Conservation (phyloP, 2,888 invertebrate species). For the Eupelmus urozonus region DNA sequence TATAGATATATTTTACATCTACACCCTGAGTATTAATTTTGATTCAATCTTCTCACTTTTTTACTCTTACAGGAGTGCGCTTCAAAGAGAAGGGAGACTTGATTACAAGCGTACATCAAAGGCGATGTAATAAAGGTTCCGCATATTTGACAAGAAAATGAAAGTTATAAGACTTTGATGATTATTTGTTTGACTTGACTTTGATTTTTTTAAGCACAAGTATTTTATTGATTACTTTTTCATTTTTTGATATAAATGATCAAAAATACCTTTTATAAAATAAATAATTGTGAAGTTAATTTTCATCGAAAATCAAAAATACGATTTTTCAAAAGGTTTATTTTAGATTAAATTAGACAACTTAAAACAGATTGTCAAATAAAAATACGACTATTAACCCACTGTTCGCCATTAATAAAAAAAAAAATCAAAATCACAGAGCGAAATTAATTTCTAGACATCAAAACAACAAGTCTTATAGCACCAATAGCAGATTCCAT, state of each 20-base stretch:
- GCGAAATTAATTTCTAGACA: too few relatives aligned
- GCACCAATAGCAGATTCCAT: constrained; percentile 35
- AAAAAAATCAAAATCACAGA: too few relatives aligned
- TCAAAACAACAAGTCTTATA: background rate
- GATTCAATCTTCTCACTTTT: background rate
- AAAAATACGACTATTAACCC: too few relatives aligned
- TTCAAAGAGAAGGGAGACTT: constrained; percentile 2
- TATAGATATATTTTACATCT: too few relatives aligned
- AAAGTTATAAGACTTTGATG: constrained; percentile 7
- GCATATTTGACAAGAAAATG: background rate
- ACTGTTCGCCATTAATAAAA: too few relatives aligned
- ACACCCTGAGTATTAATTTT: constrained; percentile 1
- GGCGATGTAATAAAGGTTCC: constrained; percentile 13
- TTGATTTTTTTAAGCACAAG: background rate
- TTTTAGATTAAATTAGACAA: too few relatives aligned
- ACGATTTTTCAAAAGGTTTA: too few relatives aligned
- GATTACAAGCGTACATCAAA: constrained; percentile 28
- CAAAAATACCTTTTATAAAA: too few relatives aligned
- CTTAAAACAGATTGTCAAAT: too few relatives aligned
- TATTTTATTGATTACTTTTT: background rate
- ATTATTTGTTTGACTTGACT: background rate
- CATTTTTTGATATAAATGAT: too few relatives aligned
- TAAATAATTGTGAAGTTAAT: too few relatives aligned
- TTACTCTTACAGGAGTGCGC: background rate
- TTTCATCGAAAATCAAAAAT: too few relatives aligned